Percentiles rank a stretch among this genome's conserved stretches.
phyloP scores from a whole-genome alignment of 2,888 invertebrate species.

The Erebia palarica region DNA sequence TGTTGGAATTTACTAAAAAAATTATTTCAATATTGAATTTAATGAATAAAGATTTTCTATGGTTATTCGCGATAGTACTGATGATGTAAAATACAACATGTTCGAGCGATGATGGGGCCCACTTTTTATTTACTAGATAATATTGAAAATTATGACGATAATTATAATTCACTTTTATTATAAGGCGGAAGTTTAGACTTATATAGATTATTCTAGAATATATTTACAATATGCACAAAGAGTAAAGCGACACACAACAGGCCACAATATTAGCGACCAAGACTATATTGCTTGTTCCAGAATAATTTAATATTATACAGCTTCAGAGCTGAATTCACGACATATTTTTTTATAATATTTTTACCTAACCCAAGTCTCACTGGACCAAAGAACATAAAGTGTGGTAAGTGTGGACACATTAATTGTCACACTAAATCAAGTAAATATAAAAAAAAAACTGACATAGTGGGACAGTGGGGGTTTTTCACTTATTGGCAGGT shows the following conservation, averaged over 20 bases:
- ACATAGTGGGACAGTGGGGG: no score
- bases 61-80: no score
- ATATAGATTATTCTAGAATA: slow-evolving; percentile 57
- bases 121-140: slow-evolving; percentile 41
- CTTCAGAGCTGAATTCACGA: slow-evolving; percentile 19
- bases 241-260: slow-evolving; percentile 64
- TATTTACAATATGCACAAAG: slow-evolving; percentile 80
- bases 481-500: no score
- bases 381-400: not conserved
- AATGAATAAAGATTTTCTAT: no score
- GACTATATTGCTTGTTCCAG: slow-evolving; percentile 60
- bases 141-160: slow-evolving; percentile 40
- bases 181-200: slow-evolving; percentile 75
- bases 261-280: slow-evolving; percentile 57
- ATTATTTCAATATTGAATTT: no score
- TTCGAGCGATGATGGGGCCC: slow-evolving; percentile 17
- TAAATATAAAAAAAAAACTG: no score
- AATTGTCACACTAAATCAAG: not conserved
- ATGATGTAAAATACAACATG: not conserved
- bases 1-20: no score
- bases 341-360: slow-evolving; percentile 2
- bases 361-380: not conserved
- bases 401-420: not conserved
- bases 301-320: slow-evolving; percentile 38
- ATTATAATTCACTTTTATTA: slow-evolving; percentile 60